A percentile compares a stretch with the other conserved stretches of the same genome.
Evolutionary conservation across 2,888 invertebrate genomes (phyloP).

Genomic region (Harpalus rubripes): DNA sequence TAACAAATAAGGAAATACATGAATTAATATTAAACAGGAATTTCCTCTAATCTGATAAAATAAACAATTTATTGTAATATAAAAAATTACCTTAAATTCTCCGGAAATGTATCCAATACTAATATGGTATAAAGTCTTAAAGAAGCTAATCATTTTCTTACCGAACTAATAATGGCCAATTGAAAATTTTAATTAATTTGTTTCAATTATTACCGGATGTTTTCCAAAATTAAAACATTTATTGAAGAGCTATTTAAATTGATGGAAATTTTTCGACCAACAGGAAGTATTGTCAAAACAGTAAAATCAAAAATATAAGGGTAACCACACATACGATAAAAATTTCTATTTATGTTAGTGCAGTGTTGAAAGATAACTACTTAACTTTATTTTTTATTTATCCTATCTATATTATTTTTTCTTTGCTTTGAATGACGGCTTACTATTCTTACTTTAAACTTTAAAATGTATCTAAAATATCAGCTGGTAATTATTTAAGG

Average conservation of each 20-base stretch:
- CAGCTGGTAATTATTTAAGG: no score
- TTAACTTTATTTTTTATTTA: no score
- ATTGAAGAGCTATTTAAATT: neutral
- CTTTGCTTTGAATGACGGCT: no score
- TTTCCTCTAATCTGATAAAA: no score
- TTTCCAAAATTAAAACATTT: neutral
- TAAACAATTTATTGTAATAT: neutral
- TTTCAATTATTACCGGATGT: neutral
- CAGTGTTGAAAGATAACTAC: no score
- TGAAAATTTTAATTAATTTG: neutral
- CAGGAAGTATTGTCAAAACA: conserved; percentile 2
- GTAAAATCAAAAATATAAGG: neutral
- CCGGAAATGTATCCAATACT: neutral
- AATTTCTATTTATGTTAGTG: neutral
- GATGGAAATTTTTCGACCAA: neutral
- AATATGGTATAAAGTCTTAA: neutral
- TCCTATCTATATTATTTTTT: no score
- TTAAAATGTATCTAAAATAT: no score
- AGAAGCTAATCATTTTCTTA: neutral
- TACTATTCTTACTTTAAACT: no score
- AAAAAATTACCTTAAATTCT: neutral
- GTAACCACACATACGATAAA: neutral
- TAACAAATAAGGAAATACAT: no score
- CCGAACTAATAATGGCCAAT: neutral
- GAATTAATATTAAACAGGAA: no score